A percentile compares a stretch with the other conserved stretches of the same genome.
phyloP scores from a whole-genome alignment of 2,888 invertebrate genomes.

The Polyommatus icarus region DNA sequence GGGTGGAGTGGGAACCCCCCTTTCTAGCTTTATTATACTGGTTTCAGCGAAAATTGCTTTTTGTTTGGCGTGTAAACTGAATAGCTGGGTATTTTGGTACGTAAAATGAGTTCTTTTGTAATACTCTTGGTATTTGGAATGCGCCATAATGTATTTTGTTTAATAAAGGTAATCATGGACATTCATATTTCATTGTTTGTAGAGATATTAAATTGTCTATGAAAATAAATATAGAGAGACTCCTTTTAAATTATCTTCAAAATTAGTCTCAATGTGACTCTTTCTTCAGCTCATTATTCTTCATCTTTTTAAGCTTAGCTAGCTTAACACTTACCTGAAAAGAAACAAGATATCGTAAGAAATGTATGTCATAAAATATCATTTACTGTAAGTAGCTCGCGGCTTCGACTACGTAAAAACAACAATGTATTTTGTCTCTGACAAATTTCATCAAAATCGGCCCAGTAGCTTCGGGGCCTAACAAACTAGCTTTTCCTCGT shows the following conservation, averaged over 20 bases:
- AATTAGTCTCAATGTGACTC: neutral
- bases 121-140: conserved; percentile 11
- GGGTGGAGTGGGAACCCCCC: conserved; percentile 46
- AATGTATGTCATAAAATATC: neutral
- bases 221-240: neutral
- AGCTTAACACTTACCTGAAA: neutral
- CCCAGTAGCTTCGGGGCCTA: neutral
- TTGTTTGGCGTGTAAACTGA: conserved; percentile 50
- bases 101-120: conserved; percentile 33
- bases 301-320: neutral
- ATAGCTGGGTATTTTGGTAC: conserved; percentile 42
- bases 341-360: neutral
- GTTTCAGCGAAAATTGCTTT: conserved; percentile 54
- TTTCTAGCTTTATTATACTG: conserved; percentile 52
- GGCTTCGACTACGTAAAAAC: neutral
- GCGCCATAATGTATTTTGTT: neutral
- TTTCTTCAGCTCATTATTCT: neutral
- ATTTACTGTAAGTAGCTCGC: neutral
- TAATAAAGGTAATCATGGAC: neutral
- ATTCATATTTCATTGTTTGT: neutral
- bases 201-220: neutral
- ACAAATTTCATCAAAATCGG: neutral
- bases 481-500: no score
- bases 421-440: neutral
- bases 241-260: neutral